phyloP scores from a whole-genome alignment of 2,113 vertebrate species.

The Dendrocopos noguchii region DNA sequence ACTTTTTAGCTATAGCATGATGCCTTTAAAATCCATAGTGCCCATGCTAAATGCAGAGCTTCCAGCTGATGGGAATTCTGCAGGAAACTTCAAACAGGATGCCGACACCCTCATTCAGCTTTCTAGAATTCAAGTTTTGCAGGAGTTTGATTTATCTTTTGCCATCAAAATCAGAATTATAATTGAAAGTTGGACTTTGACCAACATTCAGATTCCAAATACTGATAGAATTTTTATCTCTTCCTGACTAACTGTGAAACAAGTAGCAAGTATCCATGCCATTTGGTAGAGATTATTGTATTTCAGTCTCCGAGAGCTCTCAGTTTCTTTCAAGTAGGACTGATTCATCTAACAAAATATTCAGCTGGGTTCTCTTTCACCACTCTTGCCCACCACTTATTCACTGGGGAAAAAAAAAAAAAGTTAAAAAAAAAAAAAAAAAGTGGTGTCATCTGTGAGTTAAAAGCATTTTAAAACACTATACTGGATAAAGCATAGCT shows the following conservation, averaged over 20 bases:
- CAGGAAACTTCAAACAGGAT: neutral
- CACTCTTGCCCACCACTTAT: neutral
- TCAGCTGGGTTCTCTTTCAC: neutral
- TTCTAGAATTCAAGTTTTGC: neutral
- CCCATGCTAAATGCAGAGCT: neutral
- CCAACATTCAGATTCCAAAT: neutral
- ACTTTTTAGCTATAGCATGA: neutral
- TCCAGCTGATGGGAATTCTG: neutral
- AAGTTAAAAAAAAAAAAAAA: neutral
- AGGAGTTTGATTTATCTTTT: neutral
- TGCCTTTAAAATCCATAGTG: neutral
- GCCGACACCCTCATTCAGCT: neutral
- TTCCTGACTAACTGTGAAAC: neutral
- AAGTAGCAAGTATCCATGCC: slow-evolving; percentile 6
- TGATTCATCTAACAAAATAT: slow-evolving; percentile 43
- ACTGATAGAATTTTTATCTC: neutral
- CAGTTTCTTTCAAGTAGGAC: slow-evolving; percentile 18
- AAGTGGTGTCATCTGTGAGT: neutral
- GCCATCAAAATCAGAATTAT: neutral
- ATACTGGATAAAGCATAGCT: neutral
- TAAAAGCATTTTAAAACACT: slow-evolving; percentile 26
- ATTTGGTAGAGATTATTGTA: neutral
- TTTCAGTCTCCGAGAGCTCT: slow-evolving; percentile 32
- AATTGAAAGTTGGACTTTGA: neutral
- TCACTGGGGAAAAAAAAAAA: neutral